Base-by-base conservation (phyloP, 2,888 invertebrate genomes). In the Lordiphosa fenestrarum region DNA sequence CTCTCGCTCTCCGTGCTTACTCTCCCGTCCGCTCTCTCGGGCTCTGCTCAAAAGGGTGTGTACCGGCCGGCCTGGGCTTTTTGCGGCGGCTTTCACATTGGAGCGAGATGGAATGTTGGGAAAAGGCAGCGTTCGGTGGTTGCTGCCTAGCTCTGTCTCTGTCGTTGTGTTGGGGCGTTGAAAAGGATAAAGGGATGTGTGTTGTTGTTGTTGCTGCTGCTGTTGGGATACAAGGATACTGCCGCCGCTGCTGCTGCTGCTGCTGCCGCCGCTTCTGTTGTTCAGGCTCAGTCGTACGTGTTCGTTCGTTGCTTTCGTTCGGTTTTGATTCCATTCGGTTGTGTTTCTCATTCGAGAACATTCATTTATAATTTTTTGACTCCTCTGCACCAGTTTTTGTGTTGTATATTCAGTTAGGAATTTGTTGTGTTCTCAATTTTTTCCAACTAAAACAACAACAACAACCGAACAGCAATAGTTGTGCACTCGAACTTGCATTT, bases 291-390 rank as follows among this genome's bases (percentile, higher is more conserved):
- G 81, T 86, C 86, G 88, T 86, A 83, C 87, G 87, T 84, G 87
- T 88, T 88, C 88, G 87, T 88, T 87, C 88, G 87, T 87, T 88
- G 87, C 88, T 87, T 87, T 87, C 87, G 87, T 87, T 86, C 88
- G 87, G 88, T 87, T 84, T 82, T 84, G 87, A 85, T 87, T 87
- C 80, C 84, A 81, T 81, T 81, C 80, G 80, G 80, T 81, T 78
- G 77, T 78, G 77, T 78, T 81, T 81, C 80, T 81, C 80, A 47
- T 85, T 88, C 87, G 87, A 87, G 87, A 88, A 87, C 85, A 87
- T 87, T 87, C 87, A 88, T 88, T 87, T 86, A 83, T 87, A 85
- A 88, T 87, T 86, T 87, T 87, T 86, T 87, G 82, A 87, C 85
- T 87, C 87, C 88, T 86, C 87, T 87, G 87, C 87, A 87, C 87